These are phyloP conservation scores for Andinoacara biseriatus DNA, from an alignment of 2,113 vertebrate genomes.

Conservation along the genomic window DNA sequence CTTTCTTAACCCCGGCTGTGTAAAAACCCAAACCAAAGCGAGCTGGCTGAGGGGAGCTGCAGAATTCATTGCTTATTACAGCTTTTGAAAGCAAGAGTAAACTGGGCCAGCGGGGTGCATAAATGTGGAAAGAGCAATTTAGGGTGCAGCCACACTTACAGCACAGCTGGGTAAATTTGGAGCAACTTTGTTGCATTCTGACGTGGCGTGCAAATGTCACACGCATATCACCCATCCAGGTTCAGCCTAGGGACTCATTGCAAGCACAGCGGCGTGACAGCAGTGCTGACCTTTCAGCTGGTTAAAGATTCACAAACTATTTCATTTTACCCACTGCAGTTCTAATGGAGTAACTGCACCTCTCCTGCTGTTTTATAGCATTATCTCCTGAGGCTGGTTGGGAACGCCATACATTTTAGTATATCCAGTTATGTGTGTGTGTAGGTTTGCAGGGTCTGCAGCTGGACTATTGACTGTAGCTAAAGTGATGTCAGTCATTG, in stretches of 20 bases:
- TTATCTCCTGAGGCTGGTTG: neutral
- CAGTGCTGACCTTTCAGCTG: neutral
- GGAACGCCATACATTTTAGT: neutral
- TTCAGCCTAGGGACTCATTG: neutral
- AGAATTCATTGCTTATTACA: conserved; percentile 17
- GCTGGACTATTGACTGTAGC: neutral
- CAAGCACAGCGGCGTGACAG: neutral
- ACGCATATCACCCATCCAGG: neutral
- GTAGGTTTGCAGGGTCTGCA: neutral
- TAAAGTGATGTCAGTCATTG: neutral
- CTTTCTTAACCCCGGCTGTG: neutral
- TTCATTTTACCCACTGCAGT: neutral
- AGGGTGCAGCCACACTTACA: conserved; percentile 16
- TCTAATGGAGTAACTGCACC: neutral
- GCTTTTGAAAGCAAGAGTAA: conserved; percentile 13
- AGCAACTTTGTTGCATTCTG: neutral
- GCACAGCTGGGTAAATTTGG: neutral
- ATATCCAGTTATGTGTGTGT: too few relatives aligned
- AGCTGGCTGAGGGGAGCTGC: conserved; percentile 11
- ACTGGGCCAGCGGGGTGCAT: conserved; percentile 7
- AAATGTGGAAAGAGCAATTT: conserved; percentile 37
- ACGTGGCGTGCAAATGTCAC: conserved; percentile 11
- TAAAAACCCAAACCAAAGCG: conserved; percentile 24
- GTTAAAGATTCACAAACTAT: neutral
- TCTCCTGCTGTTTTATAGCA: neutral